Percentiles rank a stretch among this genome's conserved stretches.
phyloP scores from a whole-genome alignment of 2,797 vertebrate genomes.

The Tiaroga cobitis region DNA sequence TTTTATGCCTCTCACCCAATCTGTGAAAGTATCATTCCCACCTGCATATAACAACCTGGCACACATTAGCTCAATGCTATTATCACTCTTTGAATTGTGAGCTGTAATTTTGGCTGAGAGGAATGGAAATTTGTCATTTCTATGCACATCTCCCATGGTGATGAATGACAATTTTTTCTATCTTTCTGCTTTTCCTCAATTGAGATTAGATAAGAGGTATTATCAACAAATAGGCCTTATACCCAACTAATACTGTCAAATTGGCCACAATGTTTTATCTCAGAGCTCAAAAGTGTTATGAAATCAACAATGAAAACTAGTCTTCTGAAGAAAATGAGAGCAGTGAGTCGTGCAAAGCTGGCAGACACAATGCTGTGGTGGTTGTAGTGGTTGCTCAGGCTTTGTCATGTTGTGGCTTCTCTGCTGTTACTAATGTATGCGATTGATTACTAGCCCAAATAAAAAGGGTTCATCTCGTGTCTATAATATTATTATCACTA shows the following conservation, averaged over 20 bases:
- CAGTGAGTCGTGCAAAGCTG: neutral
- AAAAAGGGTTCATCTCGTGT: neutral
- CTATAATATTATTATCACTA: neutral
- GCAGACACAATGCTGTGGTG: too few species aligned
- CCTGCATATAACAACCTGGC: conserved; percentile 32
- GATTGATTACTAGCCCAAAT: neutral
- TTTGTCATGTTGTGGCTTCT: neutral
- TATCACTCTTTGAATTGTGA: conserved; percentile 15
- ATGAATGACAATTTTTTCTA: neutral
- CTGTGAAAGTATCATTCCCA: conserved; percentile 33
- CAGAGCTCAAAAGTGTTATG: neutral
- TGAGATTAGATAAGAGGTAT: conserved; percentile 8
- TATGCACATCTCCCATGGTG: conserved; percentile 20
- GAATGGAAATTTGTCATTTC: conserved; percentile 15
- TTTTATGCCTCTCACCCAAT: conserved; percentile 39
- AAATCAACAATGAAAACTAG: neutral
- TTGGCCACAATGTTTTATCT: neutral
- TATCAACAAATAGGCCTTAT: conserved; percentile 1
- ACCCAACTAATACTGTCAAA: neutral
- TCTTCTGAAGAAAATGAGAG: neutral
- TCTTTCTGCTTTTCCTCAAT: neutral
- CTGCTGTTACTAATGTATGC: neutral
- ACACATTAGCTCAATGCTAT: conserved; percentile 35
- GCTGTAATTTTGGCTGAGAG: conserved; percentile 40
- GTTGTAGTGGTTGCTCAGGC: neutral